A percentile compares a stretch with the other conserved stretches of the same genome.
These are phyloP conservation scores for Aphidius gifuensis DNA, from an alignment of 1,140 invertebrate species.

Conservation along the genomic window DNA sequence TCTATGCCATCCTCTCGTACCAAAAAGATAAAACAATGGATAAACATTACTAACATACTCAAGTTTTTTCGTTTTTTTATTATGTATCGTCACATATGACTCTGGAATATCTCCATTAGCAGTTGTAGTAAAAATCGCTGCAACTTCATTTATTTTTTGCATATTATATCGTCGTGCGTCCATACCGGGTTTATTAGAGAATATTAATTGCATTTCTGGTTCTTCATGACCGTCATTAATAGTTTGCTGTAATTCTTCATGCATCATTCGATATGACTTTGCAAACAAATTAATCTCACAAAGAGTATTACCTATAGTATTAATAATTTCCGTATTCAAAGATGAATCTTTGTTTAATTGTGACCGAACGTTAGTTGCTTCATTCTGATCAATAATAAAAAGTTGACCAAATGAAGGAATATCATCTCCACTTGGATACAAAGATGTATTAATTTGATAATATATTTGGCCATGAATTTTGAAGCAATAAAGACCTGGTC, in stretches of 20 bases:
- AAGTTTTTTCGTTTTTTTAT: conserved; percentile 16
- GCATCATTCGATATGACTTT: not conserved
- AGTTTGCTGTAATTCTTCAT: not conserved
- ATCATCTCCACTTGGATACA: not conserved
- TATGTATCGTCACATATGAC: no score
- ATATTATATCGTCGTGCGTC: conserved; percentile 18
- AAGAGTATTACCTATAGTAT: not conserved
- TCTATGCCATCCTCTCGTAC: conserved; percentile 4
- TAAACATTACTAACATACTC: not conserved
- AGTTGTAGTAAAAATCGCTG: no score
- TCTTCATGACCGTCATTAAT: conserved; percentile 40
- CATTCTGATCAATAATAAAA: conserved; percentile 2
- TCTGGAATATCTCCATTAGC: no score
- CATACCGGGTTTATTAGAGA: conserved; percentile 19
- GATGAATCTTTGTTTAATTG: not conserved
- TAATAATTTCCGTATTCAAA: not conserved
- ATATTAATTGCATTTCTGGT: conserved; percentile 20
- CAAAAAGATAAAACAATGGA: conserved; percentile 12
- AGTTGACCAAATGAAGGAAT: conserved; percentile 2
- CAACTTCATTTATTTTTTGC: no score
- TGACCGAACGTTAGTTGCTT: not conserved
- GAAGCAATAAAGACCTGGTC: not conserved
- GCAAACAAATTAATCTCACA: not conserved
- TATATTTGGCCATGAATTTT: not conserved
- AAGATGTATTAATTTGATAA: conserved; percentile 3